These are phyloP conservation scores for Eristalis intricaria DNA, from an alignment of 2,888 invertebrate genomes.

Conservation along the genomic window DNA sequence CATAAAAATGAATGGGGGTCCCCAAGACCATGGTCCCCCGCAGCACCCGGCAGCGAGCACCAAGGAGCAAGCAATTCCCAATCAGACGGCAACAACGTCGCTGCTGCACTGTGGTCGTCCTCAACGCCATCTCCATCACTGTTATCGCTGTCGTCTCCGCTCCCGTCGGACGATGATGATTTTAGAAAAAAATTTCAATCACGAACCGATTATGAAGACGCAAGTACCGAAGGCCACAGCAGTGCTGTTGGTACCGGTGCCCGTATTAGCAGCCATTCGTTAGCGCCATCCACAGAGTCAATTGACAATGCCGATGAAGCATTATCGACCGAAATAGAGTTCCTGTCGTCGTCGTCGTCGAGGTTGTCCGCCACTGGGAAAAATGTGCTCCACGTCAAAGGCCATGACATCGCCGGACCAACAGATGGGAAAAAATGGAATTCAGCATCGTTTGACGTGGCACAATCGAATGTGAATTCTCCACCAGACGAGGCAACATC, in stretches of 20 bases:
- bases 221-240: slow-evolving; percentile 25
- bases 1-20: slow-evolving; percentile 68
- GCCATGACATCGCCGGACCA: slow-evolving; percentile 56
- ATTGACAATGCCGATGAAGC: slow-evolving; percentile 57
- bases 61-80: slow-evolving; percentile 48
- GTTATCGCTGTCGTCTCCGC: neutral
- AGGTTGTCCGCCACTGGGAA: neutral
- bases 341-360: neutral
- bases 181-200: slow-evolving; percentile 61
- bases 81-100: slow-evolving; percentile 24
- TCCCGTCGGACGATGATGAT: slow-evolving; percentile 12
- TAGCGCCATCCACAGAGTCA: slow-evolving; percentile 54
- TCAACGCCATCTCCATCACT: neutral
- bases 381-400: slow-evolving; percentile 41
- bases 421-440: slow-evolving; percentile 23
- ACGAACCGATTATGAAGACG: slow-evolving; percentile 66
- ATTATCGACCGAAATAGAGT: slow-evolving; percentile 46
- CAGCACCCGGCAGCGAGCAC: neutral
- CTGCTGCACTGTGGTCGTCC: slow-evolving; percentile 11
- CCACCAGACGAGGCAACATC: slow-evolving; percentile 38
- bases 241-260: neutral
- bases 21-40: slow-evolving; percentile 6
- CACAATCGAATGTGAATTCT: slow-evolving; percentile 51
- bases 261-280: slow-evolving; percentile 35
- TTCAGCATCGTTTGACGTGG: slow-evolving; percentile 40